phyloP scores from a whole-genome alignment of 2,797 vertebrate species.

The Crocidura indochinensis region DNA sequence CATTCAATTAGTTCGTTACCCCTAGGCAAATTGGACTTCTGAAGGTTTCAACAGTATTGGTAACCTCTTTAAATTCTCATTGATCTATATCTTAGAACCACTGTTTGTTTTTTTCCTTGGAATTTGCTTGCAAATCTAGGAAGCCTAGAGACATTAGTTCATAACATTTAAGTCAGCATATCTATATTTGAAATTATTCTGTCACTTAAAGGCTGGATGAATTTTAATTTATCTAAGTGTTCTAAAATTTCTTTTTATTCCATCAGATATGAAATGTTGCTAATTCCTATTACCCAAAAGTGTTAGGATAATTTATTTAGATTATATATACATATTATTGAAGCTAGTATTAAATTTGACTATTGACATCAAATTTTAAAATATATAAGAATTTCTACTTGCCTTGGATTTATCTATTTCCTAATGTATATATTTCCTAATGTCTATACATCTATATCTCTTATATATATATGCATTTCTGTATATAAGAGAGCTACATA shows the following conservation, averaged over 20 bases:
- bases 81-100: not conserved
- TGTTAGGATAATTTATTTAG: constrained; percentile 12
- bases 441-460: no score
- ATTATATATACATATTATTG: not conserved
- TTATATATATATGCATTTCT: no score
- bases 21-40: not conserved
- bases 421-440: not conserved
- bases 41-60: not conserved
- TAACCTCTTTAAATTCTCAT: not conserved
- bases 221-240: not conserved
- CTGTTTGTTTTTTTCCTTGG: not conserved
- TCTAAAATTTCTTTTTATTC: constrained; percentile 2
- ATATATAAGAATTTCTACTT: not conserved
- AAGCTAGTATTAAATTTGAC: not conserved
- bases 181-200: not conserved
- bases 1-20: not conserved
- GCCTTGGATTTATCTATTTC: constrained; percentile 17
- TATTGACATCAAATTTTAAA: not conserved
- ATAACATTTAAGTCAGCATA: not conserved
- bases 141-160: not conserved
- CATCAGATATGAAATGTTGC: not conserved
- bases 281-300: not conserved
- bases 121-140: not conserved
- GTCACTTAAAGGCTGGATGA: not conserved
- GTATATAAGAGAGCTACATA: no score